Percentiles rank a stretch among this genome's conserved stretches.
Evolutionary conservation across 1,140 invertebrate species (phyloP).

Genomic region (Lepeophtheirus salmonis): DNA sequence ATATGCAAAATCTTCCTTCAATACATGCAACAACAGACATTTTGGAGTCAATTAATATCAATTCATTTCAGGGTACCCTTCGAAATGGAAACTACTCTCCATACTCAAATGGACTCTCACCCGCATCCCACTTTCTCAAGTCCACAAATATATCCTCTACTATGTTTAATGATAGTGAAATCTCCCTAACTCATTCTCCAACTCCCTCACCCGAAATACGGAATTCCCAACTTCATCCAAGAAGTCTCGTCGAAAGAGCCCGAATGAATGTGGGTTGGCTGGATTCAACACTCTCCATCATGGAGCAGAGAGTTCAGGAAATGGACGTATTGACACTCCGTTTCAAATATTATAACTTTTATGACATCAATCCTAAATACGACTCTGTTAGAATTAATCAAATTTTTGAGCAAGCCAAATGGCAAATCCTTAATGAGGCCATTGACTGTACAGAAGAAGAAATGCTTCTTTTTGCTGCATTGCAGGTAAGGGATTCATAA

Average conservation of each 20-base stretch:
- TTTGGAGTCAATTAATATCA: too few species aligned
- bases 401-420: slow-evolving; percentile 96
- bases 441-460: slow-evolving; percentile 98
- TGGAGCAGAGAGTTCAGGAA: slow-evolving; percentile 92
- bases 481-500: slow-evolving; percentile 76
- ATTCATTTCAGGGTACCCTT: slow-evolving; percentile 1
- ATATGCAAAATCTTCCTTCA: too few species aligned
- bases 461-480: slow-evolving; percentile 89
- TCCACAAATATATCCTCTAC: not conserved
- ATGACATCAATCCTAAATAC: slow-evolving; percentile 81
- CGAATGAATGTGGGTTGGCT: slow-evolving; percentile 92
- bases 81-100: slow-evolving; percentile 10
- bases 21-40: too few species aligned
- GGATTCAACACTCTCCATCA: slow-evolving; percentile 88
- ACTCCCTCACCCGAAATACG: slow-evolving; percentile 49
- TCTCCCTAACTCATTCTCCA: slow-evolving; percentile 56
- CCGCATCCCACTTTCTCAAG: not conserved
- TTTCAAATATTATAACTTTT: slow-evolving; percentile 55
- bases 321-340: slow-evolving; percentile 62
- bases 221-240: slow-evolving; percentile 59
- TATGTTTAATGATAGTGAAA: slow-evolving; percentile 27
- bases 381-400: slow-evolving; percentile 93
- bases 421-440: slow-evolving; percentile 90
- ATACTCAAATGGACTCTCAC: slow-evolving; percentile 1
- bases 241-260: slow-evolving; percentile 75